A percentile compares a stretch with the other conserved stretches of the same genome.
These are phyloP conservation scores for Trachurus trachurus DNA, from an alignment of 2,797 vertebrate species.

Conservation along the genomic window DNA sequence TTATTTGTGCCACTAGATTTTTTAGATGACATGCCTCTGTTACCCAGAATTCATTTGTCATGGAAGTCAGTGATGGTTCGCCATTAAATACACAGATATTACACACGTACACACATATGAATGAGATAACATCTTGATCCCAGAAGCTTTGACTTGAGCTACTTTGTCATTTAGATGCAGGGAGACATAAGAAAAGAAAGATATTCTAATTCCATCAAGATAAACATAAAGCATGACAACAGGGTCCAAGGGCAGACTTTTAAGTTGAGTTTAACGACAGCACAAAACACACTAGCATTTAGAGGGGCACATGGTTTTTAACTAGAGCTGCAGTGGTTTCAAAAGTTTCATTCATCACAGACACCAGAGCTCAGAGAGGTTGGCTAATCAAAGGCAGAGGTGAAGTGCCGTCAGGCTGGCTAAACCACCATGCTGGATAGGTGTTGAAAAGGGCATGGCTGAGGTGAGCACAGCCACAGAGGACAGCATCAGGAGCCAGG, in stretches of 20 bases:
- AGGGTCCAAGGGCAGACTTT: background rate
- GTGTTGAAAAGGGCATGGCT: conserved; percentile 32
- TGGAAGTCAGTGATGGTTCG: background rate
- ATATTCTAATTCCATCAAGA: background rate
- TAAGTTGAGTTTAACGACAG: background rate
- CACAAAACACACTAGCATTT: background rate
- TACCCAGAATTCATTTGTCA: background rate
- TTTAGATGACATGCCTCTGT: background rate
- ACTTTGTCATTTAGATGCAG: background rate
- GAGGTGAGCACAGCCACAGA: conserved; percentile 25
- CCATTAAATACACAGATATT: too few relatives aligned
- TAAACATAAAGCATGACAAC: background rate
- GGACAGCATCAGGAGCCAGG: conserved; percentile 17
- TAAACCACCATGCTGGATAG: conserved; percentile 44
- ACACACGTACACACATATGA: background rate
- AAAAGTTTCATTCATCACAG: conserved; percentile 65
- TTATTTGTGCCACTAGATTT: background rate
- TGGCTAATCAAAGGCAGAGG: conserved; percentile 69
- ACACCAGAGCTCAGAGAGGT: conserved; percentile 50
- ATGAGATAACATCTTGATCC: background rate
- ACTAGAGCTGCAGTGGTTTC: conserved; percentile 53
- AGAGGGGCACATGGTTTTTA: conserved; percentile 47
- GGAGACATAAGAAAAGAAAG: background rate
- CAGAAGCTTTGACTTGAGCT: background rate
- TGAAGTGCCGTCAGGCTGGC: conserved; percentile 37